Base-by-base conservation (phyloP, 2,113 vertebrate species). In the Aptenodytes forsteri region DNA sequence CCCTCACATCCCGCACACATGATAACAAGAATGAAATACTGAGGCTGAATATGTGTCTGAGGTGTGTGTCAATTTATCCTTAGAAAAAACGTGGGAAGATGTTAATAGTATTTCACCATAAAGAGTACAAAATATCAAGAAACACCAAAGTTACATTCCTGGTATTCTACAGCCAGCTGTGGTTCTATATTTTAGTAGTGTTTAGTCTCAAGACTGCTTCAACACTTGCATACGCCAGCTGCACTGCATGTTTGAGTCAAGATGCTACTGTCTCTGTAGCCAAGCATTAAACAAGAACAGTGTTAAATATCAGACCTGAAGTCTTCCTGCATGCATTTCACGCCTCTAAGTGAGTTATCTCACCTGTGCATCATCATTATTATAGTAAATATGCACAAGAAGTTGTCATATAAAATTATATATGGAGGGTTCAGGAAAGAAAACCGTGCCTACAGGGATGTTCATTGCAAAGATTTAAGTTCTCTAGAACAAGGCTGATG, bases 21-120 rank as follows among this genome's bases (percentile, higher is more conserved):
- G 10, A 12, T 50, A 80, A 64, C 1, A 1, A 27, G 20, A 78
- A 56, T 9, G 7, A 70, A 80, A 83, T 20, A 69, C 9, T 27
- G 10, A 71, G 78, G n/a, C 2, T 32, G 17, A 80, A 40, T 36
- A 19, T 0, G 0, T 66, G 5, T 30, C 19, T 55, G 36, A 76
- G 11, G 17, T 49, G 8, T 40, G 8, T 21, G 15, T 14, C 27
- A 46, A 25, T 44, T 65, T 71, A 32, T n/a, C 20, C 26, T 54
- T 15, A 58, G 42, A n/a, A 79, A 84, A 84, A 70, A 26, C 3
- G 16, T 32, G 6, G 22, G 27, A 85, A 80, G 13, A 15, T 47
- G 4, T 27, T 54, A 23, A 11, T 50, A 59, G 21, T 42, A 65
- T 78, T 73, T 92, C 21, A 52, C 18, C 6, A 20, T 2, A 14